These are phyloP conservation scores for Acanthococcus lagerstroemiae DNA, from an alignment of 2,888 invertebrate species.

Conservation along the genomic window DNA sequence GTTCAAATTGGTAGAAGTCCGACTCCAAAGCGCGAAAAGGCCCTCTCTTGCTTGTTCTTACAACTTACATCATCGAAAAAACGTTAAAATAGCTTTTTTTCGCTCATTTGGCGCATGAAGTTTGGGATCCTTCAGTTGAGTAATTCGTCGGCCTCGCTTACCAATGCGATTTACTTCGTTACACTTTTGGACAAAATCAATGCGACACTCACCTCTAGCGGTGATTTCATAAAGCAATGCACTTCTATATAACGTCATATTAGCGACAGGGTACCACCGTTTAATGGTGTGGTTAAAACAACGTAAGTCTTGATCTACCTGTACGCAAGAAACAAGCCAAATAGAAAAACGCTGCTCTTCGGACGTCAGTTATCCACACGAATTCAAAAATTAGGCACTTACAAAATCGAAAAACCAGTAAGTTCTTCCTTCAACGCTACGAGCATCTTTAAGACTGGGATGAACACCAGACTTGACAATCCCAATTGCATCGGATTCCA, in stretches of 20 bases:
- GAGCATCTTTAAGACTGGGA: slow-evolving; percentile 40
- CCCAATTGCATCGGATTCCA: slow-evolving; percentile 43
- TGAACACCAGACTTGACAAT: slow-evolving; percentile 38
- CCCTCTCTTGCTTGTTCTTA: no score
- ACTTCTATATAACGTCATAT: slow-evolving; percentile 46
- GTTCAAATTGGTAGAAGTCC: no score
- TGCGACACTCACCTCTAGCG: slow-evolving; percentile 46
- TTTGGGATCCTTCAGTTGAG: no score
- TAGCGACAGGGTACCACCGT: slow-evolving; percentile 50
- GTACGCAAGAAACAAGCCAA: slow-evolving; percentile 17
- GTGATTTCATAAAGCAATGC: slow-evolving; percentile 48
- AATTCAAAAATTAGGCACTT: slow-evolving; percentile 36
- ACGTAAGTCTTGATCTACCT: slow-evolving; percentile 41
- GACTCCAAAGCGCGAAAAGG: no score
- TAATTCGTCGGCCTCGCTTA: no score
- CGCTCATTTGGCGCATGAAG: no score
- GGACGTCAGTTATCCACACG: not conserved
- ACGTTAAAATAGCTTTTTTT: no score
- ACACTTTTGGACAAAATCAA: no score
- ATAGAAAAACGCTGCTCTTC: not conserved
- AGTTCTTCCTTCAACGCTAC: slow-evolving; percentile 41
- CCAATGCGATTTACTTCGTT: no score
- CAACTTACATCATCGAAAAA: not conserved
- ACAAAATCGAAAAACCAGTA: slow-evolving; percentile 46
- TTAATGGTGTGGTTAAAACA: slow-evolving; percentile 47